Percentiles rank a stretch among this genome's conserved stretches.
Conservation (phyloP, 2,888 invertebrate genomes). For the Fissipunctia ypsillon region DNA sequence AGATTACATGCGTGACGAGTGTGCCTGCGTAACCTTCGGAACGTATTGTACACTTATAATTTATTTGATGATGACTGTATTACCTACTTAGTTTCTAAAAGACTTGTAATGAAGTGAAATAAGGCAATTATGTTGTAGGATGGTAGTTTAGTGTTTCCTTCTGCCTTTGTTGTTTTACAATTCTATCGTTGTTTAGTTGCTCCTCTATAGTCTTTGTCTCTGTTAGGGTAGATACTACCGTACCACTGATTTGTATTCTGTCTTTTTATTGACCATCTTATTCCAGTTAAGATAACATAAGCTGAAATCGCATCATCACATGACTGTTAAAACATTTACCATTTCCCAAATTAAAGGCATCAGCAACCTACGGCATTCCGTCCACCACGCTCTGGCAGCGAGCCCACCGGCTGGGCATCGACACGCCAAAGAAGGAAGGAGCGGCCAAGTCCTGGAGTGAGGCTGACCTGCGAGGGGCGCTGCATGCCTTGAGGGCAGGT, state of each 20-base stretch:
- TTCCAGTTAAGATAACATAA: background rate
- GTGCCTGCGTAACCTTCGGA: conserved; percentile 44
- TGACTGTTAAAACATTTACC: background rate
- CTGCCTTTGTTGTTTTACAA: conserved; percentile 1
- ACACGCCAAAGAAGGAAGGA: conserved; percentile 97
- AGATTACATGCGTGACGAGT: conserved; percentile 37
- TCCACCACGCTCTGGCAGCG: conserved; percentile 98
- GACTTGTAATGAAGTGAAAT: conserved; percentile 34
- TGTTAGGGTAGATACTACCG: background rate
- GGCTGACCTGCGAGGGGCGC: conserved; percentile 94
- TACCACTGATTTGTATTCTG: background rate
- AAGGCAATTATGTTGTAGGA: conserved; percentile 33
- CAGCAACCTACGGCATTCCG: conserved; percentile 96
- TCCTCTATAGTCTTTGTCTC: background rate
- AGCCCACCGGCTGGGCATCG: conserved; percentile 96
- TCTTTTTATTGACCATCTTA: background rate
- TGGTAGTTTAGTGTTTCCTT: conserved; percentile 17
- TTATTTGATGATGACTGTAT: conserved; percentile 31
- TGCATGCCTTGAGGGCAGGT: conserved; percentile 95
- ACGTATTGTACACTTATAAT: conserved; percentile 32
- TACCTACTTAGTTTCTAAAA: conserved; percentile 18
- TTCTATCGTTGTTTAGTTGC: background rate
- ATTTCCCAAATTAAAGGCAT: conserved; percentile 87
- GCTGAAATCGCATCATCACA: background rate
- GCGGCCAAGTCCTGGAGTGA: conserved; percentile 97